Evolutionary conservation across 2,797 vertebrate species (phyloP), one percentile per base, ranked within the genome.

Genomic region (Pogonophryne albipinna): DNA sequence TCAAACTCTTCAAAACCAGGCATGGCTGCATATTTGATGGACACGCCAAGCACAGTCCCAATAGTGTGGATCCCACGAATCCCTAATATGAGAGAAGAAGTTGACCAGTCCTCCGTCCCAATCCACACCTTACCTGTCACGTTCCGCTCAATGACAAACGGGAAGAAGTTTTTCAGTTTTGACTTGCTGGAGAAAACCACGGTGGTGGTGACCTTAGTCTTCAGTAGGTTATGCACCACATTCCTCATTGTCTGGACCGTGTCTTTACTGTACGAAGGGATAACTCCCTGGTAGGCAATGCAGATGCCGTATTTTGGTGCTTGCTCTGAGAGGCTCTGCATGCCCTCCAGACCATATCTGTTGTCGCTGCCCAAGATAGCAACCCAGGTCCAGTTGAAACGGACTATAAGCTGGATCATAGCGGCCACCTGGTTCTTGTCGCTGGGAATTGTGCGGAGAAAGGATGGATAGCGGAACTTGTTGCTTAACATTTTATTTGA

Each of bases 301-400:
- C 96, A 97, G 89, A 96, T 90, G 23, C 88, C 81, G 0, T 79
- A 4, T 3, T 51, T 10, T 0, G 81, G 19, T 2, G 94, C 92
- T 61, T 85, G 85, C 10, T 92, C 0, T 0, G 81, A 76, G 45
- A 97, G 67, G 44, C 92, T 89, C 57, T 89, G 85, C 89, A 96
- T 85, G 27, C 95, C 95, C 19, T 93, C 72, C 1, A 90, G 85
- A 20, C 97, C 96, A 0, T 97, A 97, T 9, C 87, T 79, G 0
- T 97, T 96, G 31, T 93, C 83, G 15, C 96, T 97, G 17, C 90
- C 90, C 2, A 97, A 79, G n/a, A 97, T 75, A 1, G 94, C 86
- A 0, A 97, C 76, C 96, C 97, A 97, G 57, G 94, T 96, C 97
- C 96, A 97, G 45, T 72, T 80, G 76, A 95, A 97, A 34, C 5